A percentile compares a stretch with the other conserved stretches of the same genome.
Conservation (phyloP, 2,888 invertebrate genomes). For the Hanleya hanleyi region DNA sequence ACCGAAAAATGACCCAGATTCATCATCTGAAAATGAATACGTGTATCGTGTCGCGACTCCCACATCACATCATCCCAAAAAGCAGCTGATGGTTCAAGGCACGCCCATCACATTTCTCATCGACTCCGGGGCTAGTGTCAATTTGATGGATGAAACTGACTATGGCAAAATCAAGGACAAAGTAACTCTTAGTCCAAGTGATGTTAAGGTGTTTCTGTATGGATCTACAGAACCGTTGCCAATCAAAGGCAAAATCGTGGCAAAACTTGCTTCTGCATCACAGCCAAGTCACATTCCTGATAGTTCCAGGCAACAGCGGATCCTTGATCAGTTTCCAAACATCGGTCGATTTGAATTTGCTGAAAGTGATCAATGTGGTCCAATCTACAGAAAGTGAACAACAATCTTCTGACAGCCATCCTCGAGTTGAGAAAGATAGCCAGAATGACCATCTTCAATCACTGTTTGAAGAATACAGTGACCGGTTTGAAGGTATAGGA, state of each 20-base stretch:
- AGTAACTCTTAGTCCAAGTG: not conserved
- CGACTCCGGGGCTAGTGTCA: constrained; percentile 6
- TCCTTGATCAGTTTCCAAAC: constrained; percentile 10
- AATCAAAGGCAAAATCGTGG: not conserved
- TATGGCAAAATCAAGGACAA: not conserved
- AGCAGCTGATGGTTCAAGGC: not conserved
- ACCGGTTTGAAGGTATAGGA: constrained; percentile 7
- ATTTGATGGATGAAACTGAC: constrained; percentile 3
- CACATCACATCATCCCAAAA: not conserved
- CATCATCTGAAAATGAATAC: not conserved
- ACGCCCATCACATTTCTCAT: not conserved
- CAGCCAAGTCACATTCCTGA: not conserved
- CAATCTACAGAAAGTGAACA: not conserved
- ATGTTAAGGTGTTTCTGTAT: not conserved
- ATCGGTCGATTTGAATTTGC: not conserved
- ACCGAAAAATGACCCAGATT: not conserved
- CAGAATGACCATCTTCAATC: not conserved
- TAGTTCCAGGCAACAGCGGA: not conserved
- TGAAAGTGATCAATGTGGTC: constrained; percentile 1
- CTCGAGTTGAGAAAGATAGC: too few species aligned
- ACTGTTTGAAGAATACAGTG: constrained; percentile 8
- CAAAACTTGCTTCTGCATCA: not conserved
- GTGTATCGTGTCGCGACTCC: not conserved
- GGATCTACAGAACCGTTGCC: not conserved
- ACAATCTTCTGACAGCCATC: not conserved